Evolutionary conservation across 2,113 vertebrate genomes (phyloP).

Genomic region (Plectropomus leopardus): DNA sequence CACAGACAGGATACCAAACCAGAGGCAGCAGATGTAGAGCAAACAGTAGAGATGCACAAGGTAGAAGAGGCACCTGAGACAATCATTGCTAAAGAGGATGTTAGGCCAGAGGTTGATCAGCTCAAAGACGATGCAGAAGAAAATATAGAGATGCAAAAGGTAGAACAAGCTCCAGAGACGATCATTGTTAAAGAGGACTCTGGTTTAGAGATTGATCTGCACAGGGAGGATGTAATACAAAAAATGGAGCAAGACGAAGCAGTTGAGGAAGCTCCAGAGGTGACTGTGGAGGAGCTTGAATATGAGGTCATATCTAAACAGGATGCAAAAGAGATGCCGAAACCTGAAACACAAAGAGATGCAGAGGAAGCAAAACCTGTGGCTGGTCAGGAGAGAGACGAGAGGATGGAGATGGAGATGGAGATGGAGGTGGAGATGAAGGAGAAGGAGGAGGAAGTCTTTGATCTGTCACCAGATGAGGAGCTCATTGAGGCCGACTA

Average conservation of each 20-base stretch:
- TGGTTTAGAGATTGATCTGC: conserved; percentile 6
- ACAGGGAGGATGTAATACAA: conserved; percentile 23
- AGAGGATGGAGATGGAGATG: conserved; percentile 23
- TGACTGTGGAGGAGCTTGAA: conserved; percentile 83
- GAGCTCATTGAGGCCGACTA: conserved; percentile 83
- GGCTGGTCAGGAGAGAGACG: conserved; percentile 20
- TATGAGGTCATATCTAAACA: conserved; percentile 88
- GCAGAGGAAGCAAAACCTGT: conserved; percentile 23
- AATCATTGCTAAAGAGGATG: conserved; percentile 8
- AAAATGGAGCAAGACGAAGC: conserved; percentile 28
- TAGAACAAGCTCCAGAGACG: conserved; percentile 10
- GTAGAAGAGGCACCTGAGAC: conserved; percentile 1
- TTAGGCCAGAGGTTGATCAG: neutral
- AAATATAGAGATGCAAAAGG: neutral
- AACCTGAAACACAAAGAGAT: conserved; percentile 62
- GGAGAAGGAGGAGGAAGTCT: conserved; percentile 38
- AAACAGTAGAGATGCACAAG: neutral
- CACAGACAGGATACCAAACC: conserved; percentile 6
- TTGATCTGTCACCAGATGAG: conserved; percentile 63
- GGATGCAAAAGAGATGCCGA: conserved; percentile 82
- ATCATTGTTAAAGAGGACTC: conserved; percentile 8
- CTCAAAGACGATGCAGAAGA: conserved; percentile 32
- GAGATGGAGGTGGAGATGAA: conserved; percentile 33
- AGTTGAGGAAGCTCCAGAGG: conserved; percentile 70
- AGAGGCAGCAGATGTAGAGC: conserved; percentile 26